Base-by-base conservation (phyloP, 2,888 invertebrate species). In the Scaeva pyrastri region DNA sequence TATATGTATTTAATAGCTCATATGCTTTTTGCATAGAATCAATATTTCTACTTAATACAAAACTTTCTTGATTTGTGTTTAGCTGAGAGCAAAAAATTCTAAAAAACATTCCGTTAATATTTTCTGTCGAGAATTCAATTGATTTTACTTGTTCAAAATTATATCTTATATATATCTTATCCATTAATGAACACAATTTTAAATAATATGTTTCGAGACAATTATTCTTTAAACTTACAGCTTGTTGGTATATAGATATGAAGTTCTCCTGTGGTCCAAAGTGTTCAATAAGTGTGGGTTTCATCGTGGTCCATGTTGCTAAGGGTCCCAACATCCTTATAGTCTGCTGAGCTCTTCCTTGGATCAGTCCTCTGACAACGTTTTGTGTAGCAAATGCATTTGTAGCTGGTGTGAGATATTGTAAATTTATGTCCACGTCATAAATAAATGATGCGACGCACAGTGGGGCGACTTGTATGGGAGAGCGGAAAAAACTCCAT, bases 1-100 rank as follows among this genome's bases (percentile, higher is more conserved):
- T 56, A 1, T 56, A 36, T 2, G 11, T 36, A 31, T 36, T 56
- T 3, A 31, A 36, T 4, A 56, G 31, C 16, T 56, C 56, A 11
- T 56, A 56, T 14, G 52, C 21, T 52, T 23, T 52, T 52, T 52
- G 23, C 52, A 52, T 52, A 52, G 10, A 23, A 52, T 56, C n/a
- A 6, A 55, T 55, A 7, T 55, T 55, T 1, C 16, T 6, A 45
- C 16, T 45, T 7, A 45, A 12, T 16, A 45, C 8, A 4, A 45
- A 16, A 16, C 16, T 45, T 45, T 45, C 45, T 45, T 45, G 45
- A 8, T 45, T 2, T 16, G 45, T 45, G 8, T 55, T 8, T n/a
- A 55, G 16, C 16, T 56, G n/a, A 6, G 36, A 56, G 4, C 56
- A 56, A 56, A 56, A 56, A 3, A 56, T 56, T 56, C 31, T 56